A percentile compares a stretch with the other conserved stretches of the same genome.
These are phyloP conservation scores for Agrotis ipsilon DNA, from an alignment of 2,888 invertebrate genomes.

Conservation along the genomic window DNA sequence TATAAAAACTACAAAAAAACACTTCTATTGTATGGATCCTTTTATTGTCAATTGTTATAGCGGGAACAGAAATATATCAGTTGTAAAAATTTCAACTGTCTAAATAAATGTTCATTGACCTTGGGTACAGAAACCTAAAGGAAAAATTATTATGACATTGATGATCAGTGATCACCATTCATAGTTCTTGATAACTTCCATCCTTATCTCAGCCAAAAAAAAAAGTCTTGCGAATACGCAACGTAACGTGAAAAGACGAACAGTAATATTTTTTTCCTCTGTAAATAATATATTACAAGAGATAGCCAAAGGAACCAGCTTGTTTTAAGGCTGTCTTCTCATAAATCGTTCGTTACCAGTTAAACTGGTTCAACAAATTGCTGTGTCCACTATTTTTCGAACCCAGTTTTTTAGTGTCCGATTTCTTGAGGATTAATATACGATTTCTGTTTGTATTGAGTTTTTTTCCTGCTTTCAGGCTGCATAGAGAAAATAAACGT, in stretches of 20 bases:
- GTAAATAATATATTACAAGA: conserved; percentile 62
- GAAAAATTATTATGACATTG: too few relatives aligned
- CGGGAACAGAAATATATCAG: too few relatives aligned
- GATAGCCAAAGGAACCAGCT: conserved; percentile 51
- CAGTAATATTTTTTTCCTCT: conserved; percentile 44
- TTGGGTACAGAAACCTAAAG: too few relatives aligned
- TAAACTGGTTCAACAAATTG: conserved; percentile 60
- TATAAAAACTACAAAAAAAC: too few relatives aligned
- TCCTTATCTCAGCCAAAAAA: background rate
- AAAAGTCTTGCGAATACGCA: conserved; percentile 11
- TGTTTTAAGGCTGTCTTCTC: conserved; percentile 62
- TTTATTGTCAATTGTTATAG: too few relatives aligned
- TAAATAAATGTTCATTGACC: too few relatives aligned
- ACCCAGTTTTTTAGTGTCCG: conserved; percentile 59
- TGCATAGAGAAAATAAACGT: too few relatives aligned
- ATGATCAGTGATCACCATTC: too few relatives aligned
- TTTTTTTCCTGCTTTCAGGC: background rate
- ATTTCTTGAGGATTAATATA: conserved; percentile 51
- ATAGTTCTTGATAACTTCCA: background rate
- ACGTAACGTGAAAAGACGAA: conserved; percentile 15
- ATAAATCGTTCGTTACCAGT: conserved; percentile 62
- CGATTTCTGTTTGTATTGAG: conserved; percentile 19
- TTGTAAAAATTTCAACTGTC: too few relatives aligned
- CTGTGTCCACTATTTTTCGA: conserved; percentile 58
- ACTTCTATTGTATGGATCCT: too few relatives aligned